Percentiles rank a stretch among this genome's conserved stretches.
Conservation (phyloP, 2,797 vertebrate species). For the Centroberyx gerrardi region DNA sequence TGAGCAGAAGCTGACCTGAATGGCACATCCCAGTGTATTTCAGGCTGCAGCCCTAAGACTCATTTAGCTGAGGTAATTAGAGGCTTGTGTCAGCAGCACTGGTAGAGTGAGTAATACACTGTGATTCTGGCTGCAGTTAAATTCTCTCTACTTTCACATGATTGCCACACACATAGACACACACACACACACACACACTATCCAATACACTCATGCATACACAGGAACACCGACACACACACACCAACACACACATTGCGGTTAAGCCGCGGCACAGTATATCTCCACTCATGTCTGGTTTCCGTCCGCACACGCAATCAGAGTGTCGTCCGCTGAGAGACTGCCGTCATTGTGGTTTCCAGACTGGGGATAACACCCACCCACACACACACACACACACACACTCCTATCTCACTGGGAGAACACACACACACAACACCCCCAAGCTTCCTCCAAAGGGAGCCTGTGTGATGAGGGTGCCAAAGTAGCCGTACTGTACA, state of each 20-base stretch:
- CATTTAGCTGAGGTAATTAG: constrained; percentile 69
- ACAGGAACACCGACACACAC: no score
- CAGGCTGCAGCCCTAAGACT: constrained; percentile 39
- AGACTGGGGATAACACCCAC: constrained; percentile 6
- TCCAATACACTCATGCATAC: not conserved
- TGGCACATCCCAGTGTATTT: constrained; percentile 1
- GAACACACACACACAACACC: constrained; percentile 3
- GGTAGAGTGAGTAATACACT: constrained; percentile 43
- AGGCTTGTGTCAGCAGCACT: constrained; percentile 59
- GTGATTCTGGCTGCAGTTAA: constrained; percentile 60
- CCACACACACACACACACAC: constrained; percentile 8
- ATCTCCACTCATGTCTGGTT: constrained; percentile 45
- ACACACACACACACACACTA: constrained; percentile 19
- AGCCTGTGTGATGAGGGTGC: not conserved
- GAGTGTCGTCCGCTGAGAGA: constrained; percentile 27
- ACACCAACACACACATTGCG: constrained; percentile 17
- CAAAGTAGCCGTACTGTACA: not conserved
- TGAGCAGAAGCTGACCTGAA: constrained; percentile 15
- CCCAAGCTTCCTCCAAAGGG: not conserved
- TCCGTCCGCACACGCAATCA: constrained; percentile 53
- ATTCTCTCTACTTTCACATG: constrained; percentile 45
- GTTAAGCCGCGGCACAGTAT: constrained; percentile 25
- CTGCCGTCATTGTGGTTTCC: constrained; percentile 35
- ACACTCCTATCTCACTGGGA: constrained; percentile 5
- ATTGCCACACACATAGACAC: constrained; percentile 59